Evolutionary conservation across 1,140 invertebrate genomes (phyloP).

Genomic region (Anoplophora glabripennis): DNA sequence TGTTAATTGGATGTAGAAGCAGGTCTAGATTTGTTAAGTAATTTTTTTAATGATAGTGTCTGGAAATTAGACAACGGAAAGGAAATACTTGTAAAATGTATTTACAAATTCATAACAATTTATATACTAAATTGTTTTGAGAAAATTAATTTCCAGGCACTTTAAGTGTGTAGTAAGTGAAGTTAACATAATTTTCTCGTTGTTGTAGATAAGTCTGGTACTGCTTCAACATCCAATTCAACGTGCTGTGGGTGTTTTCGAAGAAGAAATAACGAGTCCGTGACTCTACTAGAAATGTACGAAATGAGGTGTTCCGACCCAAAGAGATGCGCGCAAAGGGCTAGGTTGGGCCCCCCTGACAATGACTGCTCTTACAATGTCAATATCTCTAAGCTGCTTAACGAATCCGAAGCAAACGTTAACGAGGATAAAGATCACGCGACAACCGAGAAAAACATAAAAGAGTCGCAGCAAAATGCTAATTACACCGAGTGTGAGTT

Average conservation of each 20-base stretch:
- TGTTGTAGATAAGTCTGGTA: constrained; percentile 48
- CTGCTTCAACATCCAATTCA: constrained; percentile 47
- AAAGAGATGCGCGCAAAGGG: constrained; percentile 38
- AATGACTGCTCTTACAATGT: constrained; percentile 37
- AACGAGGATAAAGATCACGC: constrained; percentile 39
- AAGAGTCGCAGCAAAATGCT: constrained; percentile 27
- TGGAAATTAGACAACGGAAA: neutral
- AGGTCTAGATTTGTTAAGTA: neutral
- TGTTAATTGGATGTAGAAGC: constrained; percentile 14
- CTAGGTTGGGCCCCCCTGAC: constrained; percentile 44
- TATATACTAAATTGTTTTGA: no score
- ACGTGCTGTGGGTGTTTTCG: constrained; percentile 47
- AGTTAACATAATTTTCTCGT: constrained; percentile 17
- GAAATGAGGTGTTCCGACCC: constrained; percentile 28
- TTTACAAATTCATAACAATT: no score
- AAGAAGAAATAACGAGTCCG: constrained; percentile 42
- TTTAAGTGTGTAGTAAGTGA: neutral
- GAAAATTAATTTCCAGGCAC: no score
- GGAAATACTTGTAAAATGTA: no score
- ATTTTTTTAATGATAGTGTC: neutral
- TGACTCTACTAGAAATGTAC: constrained; percentile 46
- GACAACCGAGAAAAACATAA: constrained; percentile 28
- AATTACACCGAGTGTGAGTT: constrained; percentile 54
- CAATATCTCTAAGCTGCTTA: constrained; percentile 38
- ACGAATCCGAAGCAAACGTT: constrained; percentile 37